These are phyloP conservation scores for Slavum lentiscoides DNA, from an alignment of 2,888 invertebrate species.

Conservation along the genomic window DNA sequence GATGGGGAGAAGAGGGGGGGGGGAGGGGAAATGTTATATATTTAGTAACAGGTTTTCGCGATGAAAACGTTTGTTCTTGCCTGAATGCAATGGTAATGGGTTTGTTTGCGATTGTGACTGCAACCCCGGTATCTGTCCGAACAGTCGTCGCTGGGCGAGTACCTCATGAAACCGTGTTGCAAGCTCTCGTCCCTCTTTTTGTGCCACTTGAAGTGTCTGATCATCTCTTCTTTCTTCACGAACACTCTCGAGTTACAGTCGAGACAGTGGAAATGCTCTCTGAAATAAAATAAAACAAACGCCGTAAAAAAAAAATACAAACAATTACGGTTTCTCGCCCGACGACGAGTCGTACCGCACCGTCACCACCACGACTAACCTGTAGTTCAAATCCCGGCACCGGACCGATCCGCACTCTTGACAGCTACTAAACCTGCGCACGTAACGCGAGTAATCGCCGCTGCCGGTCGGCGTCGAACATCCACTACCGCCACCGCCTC, in stretches of 20 bases:
- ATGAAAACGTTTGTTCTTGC: constrained; percentile 59
- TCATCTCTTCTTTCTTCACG: constrained; percentile 98
- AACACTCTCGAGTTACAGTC: constrained; percentile 84
- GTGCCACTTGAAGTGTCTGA: constrained; percentile 98
- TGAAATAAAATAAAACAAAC: constrained; percentile 56
- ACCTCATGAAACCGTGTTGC: constrained; percentile 92
- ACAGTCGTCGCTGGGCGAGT: constrained; percentile 94
- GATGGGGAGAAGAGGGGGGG: no score
- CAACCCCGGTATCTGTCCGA: constrained; percentile 78
- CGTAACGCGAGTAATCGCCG: constrained; percentile 86
- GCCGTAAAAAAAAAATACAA: no score
- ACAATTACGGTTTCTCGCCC: no score
- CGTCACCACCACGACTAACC: constrained; percentile 58
- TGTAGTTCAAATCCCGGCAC: constrained; percentile 85
- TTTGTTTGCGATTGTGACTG: constrained; percentile 90
- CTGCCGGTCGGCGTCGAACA: constrained; percentile 57
- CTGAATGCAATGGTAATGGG: constrained; percentile 96
- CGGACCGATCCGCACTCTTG: constrained; percentile 81
- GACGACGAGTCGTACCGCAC: no score
- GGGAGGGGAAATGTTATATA: no score
- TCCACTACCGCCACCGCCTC: not conserved
- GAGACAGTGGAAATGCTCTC: constrained; percentile 93
- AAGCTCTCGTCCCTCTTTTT: constrained; percentile 96
- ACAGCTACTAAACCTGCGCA: constrained; percentile 80
- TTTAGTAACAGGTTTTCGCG: no score